Conservation (phyloP, 2,888 invertebrate species). For the Sepioteuthis lessoniana region DNA sequence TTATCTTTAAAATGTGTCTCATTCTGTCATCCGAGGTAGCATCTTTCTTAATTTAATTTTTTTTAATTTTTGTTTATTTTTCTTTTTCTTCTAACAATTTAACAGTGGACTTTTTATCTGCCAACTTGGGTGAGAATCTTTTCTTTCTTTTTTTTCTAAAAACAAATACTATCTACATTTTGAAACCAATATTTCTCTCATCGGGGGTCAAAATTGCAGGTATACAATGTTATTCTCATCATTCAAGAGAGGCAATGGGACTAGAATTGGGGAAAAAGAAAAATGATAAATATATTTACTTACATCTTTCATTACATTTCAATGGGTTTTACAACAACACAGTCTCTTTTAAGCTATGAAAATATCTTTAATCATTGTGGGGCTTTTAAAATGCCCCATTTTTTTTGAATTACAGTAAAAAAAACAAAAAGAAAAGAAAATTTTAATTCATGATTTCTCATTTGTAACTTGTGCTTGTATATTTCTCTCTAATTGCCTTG, state of each 20-base stretch:
- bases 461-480: neutral
- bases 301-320: slow-evolving; percentile 8
- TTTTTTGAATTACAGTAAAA: neutral
- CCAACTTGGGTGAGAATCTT: neutral
- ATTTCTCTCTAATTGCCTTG: neutral
- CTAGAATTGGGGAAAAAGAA: neutral
- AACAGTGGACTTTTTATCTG: neutral
- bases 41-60: neutral
- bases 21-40: neutral
- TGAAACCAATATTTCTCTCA: neutral
- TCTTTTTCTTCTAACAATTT: neutral
- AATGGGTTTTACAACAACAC: neutral
- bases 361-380: neutral
- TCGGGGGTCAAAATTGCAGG: neutral
- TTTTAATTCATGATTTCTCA: neutral
- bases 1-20: neutral
- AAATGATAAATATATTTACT: slow-evolving; percentile 20
- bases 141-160: neutral
- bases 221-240: neutral
- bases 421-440: neutral
- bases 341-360: neutral
- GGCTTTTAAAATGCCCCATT: neutral
- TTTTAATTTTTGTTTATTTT: neutral
- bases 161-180: neutral
- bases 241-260: neutral